A percentile compares a stretch with the other conserved stretches of the same genome.
phyloP scores from a whole-genome alignment of 2,797 vertebrate genomes.

The Microtus obscurus region DNA sequence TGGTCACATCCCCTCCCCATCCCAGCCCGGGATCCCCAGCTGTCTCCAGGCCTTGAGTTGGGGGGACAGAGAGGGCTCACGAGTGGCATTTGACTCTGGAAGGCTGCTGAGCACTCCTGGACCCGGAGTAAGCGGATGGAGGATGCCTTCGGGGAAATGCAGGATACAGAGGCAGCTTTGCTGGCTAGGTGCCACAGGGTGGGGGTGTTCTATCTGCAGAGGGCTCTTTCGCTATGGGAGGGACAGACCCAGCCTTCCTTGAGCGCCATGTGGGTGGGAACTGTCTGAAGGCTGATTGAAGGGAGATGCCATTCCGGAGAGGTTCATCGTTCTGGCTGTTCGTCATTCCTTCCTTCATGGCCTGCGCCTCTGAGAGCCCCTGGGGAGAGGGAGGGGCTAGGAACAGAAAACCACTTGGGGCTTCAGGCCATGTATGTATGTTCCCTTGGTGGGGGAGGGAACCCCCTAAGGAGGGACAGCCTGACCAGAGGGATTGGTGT shows the following conservation, averaged over 20 bases:
- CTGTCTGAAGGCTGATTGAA: neutral
- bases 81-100: neutral
- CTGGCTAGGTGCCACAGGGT: accelerated
- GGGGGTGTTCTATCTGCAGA: neutral
- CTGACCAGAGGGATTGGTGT: neutral
- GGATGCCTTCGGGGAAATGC: neutral
- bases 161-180: neutral
- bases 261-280: accelerated
- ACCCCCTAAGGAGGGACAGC: neutral
- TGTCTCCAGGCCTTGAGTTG: too few species aligned
- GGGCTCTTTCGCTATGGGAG: neutral
- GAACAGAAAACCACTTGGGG: neutral
- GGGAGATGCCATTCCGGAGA: accelerated
- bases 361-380: neutral
- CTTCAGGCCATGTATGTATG: neutral
- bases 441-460: neutral
- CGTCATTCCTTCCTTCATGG: neutral
- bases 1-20: accelerated
- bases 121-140: neutral
- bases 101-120: neutral
- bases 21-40: neutral
- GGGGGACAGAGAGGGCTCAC: neutral
- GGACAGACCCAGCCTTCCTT: neutral
- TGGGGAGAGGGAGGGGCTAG: neutral
- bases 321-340: neutral